Evolutionary conservation across 2,888 invertebrate genomes (phyloP).

Genomic region (Andrena hattorfiana): DNA sequence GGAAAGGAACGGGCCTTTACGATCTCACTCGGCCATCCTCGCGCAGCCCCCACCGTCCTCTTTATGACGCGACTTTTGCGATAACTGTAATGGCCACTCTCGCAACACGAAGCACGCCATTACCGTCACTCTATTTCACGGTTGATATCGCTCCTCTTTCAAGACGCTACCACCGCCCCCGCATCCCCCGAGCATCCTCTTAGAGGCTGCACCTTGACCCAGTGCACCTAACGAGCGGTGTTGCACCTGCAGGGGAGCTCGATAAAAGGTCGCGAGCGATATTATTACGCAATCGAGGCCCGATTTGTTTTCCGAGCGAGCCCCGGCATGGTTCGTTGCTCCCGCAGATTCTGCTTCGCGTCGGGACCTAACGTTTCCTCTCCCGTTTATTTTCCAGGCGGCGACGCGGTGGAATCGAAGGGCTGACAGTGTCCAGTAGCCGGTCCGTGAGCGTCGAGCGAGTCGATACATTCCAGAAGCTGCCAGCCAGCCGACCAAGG

Average conservation of each 20-base stretch:
- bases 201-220: constrained; percentile 69
- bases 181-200: constrained; percentile 25
- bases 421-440: constrained; percentile 50
- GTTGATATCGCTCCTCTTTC: constrained; percentile 69
- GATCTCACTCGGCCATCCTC: constrained; percentile 27
- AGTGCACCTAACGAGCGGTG: constrained; percentile 54
- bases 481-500: neutral
- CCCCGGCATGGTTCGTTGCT: neutral
- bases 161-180: constrained; percentile 22
- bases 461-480: constrained; percentile 1
- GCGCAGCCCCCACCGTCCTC: constrained; percentile 46
- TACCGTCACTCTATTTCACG: constrained; percentile 77
- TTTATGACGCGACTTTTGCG: constrained; percentile 74
- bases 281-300: constrained; percentile 37
- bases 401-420: constrained; percentile 39
- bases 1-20: constrained; percentile 57
- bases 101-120: constrained; percentile 74
- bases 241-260: constrained; percentile 25
- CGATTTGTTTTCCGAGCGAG: constrained; percentile 35
- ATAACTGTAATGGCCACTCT: constrained; percentile 80
- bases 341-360: too few relatives aligned
- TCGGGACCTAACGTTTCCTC: neutral
- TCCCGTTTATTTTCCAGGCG: constrained; percentile 43
- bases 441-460: neutral
- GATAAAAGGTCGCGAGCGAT: constrained; percentile 54